Conservation (phyloP, 2,797 vertebrate genomes). For the Phoebastria nigripes region DNA sequence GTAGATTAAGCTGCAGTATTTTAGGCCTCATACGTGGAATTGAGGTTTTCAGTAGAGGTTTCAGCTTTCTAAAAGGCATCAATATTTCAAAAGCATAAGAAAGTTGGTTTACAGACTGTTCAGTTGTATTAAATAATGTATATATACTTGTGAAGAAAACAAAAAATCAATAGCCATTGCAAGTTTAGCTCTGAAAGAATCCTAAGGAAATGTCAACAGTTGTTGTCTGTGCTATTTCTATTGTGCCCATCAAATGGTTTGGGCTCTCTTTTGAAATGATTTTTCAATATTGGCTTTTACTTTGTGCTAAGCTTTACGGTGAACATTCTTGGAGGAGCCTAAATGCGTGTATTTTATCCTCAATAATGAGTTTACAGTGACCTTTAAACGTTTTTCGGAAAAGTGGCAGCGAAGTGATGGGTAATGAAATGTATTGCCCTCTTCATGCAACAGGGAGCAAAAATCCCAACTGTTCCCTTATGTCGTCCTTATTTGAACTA, state of each 20-base stretch:
- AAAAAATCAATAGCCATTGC: slow-evolving; percentile 32
- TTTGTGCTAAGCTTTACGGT: background rate
- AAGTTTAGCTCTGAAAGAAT: background rate
- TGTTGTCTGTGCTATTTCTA: background rate
- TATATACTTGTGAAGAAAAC: background rate
- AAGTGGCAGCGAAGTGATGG: accelerated
- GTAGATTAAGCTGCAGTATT: background rate
- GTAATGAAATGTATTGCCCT: background rate
- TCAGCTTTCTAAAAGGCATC: background rate
- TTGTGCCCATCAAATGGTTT: background rate
- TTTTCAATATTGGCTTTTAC: background rate
- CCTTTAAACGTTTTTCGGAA: background rate
- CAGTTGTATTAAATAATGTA: slow-evolving; percentile 47
- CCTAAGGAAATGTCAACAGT: background rate
- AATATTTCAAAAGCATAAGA: slow-evolving; percentile 7
- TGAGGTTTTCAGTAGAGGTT: background rate
- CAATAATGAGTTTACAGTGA: background rate
- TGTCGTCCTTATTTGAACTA: accelerated
- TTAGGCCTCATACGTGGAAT: background rate
- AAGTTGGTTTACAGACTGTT: slow-evolving; percentile 28
- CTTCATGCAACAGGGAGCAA: background rate
- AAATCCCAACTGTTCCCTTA: accelerated
- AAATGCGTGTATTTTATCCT: background rate
- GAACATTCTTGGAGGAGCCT: background rate
- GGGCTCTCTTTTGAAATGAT: background rate